phyloP scores from a whole-genome alignment of 2,888 invertebrate species.

The Mythimna loreyi region DNA sequence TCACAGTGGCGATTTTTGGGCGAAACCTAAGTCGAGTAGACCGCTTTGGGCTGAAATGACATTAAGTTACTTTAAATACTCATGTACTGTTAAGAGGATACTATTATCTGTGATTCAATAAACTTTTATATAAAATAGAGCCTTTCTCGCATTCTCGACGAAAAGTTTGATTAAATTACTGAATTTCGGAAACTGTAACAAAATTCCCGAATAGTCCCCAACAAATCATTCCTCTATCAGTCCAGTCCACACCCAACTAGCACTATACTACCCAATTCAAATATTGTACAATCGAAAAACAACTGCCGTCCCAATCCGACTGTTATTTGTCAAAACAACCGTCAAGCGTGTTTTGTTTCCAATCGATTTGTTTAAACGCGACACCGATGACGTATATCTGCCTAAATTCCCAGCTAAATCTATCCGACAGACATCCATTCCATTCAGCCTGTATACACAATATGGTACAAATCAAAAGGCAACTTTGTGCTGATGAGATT shows the following conservation, averaged over 20 bases:
- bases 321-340: conserved; percentile 70
- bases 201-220: neutral
- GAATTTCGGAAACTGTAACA: neutral
- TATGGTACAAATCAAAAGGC: conserved; percentile 32
- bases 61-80: neutral
- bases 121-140: neutral
- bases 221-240: conserved; percentile 31
- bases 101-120: neutral
- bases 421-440: conserved; percentile 79
- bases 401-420: conserved; percentile 82
- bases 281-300: conserved; percentile 58
- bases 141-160: neutral
- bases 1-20: too few relatives aligned
- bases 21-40: too few relatives aligned
- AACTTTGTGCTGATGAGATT: conserved; percentile 32
- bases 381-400: conserved; percentile 79
- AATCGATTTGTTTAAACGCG: conserved; percentile 74
- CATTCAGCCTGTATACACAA: conserved; percentile 66
- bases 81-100: too few relatives aligned
- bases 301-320: conserved; percentile 49
- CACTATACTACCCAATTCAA: conserved; percentile 35
- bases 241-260: conserved; percentile 19
- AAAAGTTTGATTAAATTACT: neutral
- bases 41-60: too few relatives aligned
- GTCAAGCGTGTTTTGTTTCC: conserved; percentile 72